A percentile compares a stretch with the other conserved stretches of the same genome.
phyloP scores from a whole-genome alignment of 2,797 vertebrate genomes.

The Brotogeris chrysoptera region DNA sequence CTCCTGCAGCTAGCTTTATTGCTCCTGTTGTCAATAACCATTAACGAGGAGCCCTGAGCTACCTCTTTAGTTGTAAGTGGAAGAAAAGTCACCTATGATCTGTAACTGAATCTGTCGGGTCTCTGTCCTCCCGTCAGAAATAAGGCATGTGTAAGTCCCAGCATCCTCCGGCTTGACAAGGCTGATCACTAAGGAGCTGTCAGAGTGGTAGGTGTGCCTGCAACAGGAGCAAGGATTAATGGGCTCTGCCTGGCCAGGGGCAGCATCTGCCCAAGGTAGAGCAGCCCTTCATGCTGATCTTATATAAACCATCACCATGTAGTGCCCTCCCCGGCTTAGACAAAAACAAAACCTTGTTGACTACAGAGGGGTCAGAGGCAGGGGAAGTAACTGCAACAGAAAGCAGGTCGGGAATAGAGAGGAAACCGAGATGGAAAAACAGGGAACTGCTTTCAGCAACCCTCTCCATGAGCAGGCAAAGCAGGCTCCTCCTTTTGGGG shows the following conservation, averaged over 20 bases:
- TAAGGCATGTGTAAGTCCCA: slow-evolving; percentile 70
- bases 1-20: not conserved
- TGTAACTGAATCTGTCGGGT: slow-evolving; percentile 59
- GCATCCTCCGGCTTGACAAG: slow-evolving; percentile 60
- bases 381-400: not conserved
- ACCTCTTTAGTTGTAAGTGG: not conserved
- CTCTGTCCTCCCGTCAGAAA: not conserved
- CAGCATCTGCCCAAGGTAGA: not conserved
- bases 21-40: not conserved
- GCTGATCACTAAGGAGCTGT: slow-evolving; percentile 76
- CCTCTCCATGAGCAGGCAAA: not conserved
- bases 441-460: slow-evolving; percentile 11
- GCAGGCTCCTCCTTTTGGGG: not conserved
- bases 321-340: not conserved
- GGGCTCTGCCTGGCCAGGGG: not conserved
- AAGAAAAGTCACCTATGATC: slow-evolving; percentile 60
- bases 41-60: not conserved
- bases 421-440: not conserved
- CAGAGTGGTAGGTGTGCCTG: slow-evolving; percentile 72
- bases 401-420: not conserved
- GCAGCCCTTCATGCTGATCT: accelerated
- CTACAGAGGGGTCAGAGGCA: not conserved
- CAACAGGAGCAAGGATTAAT: not conserved
- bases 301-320: accelerated
- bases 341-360: not conserved